A percentile compares a stretch with the other conserved stretches of the same genome.
These are phyloP conservation scores for Drosophila peninsularis DNA, from an alignment of 2,888 invertebrate genomes.

Conservation along the genomic window DNA sequence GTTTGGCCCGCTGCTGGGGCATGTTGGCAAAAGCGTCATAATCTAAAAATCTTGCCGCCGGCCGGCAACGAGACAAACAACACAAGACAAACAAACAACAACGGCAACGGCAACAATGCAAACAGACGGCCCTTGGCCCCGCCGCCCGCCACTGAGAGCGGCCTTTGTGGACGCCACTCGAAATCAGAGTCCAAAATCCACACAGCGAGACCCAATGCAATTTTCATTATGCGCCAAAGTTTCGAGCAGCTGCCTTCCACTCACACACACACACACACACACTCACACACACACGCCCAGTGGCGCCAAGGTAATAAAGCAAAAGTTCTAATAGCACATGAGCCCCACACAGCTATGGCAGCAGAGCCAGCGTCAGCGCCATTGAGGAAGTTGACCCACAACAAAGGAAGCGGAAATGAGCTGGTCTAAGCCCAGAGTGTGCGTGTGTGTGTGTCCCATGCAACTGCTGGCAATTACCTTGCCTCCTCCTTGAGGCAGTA, in stretches of 20 bases:
- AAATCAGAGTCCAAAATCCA: slow-evolving; percentile 25
- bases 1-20: slow-evolving; percentile 11
- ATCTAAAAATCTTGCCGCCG: slow-evolving; percentile 70
- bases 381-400: slow-evolving; percentile 34
- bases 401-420: slow-evolving; percentile 75
- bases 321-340: slow-evolving; percentile 63
- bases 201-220: slow-evolving; percentile 66
- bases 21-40: slow-evolving; percentile 64
- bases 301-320: slow-evolving; percentile 68
- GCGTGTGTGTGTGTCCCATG: slow-evolving; percentile 13
- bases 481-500: slow-evolving; percentile 11
- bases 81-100: slow-evolving; percentile 41
- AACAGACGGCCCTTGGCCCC: slow-evolving; percentile 39
- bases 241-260: slow-evolving; percentile 43
- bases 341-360: slow-evolving; percentile 18
- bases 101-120: slow-evolving; percentile 15
- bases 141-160: slow-evolving; percentile 23
- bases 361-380: not conserved
- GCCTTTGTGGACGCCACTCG: slow-evolving; percentile 18
- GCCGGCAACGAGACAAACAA: slow-evolving; percentile 37
- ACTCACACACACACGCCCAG: slow-evolving; percentile 34
- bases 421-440: slow-evolving; percentile 35
- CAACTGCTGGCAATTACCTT: slow-evolving; percentile 5
- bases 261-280: slow-evolving; percentile 15
- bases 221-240: slow-evolving; percentile 75